Conservation (phyloP, 2,888 invertebrate species). For the Drosophila testacea region DNA sequence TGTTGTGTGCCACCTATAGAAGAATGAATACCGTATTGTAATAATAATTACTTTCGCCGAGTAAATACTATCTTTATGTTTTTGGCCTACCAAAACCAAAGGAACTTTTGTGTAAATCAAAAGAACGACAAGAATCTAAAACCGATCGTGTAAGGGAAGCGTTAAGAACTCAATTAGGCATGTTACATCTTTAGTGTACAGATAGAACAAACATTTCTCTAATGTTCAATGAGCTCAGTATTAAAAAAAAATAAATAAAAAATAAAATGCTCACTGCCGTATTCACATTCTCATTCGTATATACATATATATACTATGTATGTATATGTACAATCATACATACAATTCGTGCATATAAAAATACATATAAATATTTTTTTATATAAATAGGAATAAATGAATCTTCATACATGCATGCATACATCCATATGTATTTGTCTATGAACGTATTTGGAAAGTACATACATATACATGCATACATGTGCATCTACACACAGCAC, state of each 20-base stretch:
- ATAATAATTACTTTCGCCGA: no score
- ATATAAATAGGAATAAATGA: slow-evolving; percentile 22
- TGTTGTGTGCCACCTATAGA: slow-evolving; percentile 86
- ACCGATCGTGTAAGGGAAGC: neutral
- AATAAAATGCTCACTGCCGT: slow-evolving; percentile 11
- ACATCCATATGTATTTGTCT: slow-evolving; percentile 5
- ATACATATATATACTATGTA: neutral
- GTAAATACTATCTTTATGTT: no score
- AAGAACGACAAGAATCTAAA: no score
- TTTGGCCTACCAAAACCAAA: no score
- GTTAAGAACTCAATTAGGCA: slow-evolving; percentile 6
- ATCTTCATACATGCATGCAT: slow-evolving; percentile 12
- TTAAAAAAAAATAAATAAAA: slow-evolving; percentile 11
- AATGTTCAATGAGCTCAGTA: slow-evolving; percentile 16
- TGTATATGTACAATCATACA: slow-evolving; percentile 3
- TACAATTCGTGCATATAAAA: slow-evolving; percentile 13
- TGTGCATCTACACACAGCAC: slow-evolving; percentile 19
- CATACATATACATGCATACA: slow-evolving; percentile 35
- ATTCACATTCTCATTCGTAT: slow-evolving; percentile 1
- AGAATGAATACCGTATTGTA: neutral
- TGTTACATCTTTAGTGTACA: neutral
- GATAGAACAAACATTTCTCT: neutral
- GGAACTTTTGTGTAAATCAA: no score
- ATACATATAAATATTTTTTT: slow-evolving; percentile 25
- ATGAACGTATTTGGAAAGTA: slow-evolving; percentile 19